phyloP scores from a whole-genome alignment of 2,113 vertebrate genomes.

The Heterochromis multidens region DNA sequence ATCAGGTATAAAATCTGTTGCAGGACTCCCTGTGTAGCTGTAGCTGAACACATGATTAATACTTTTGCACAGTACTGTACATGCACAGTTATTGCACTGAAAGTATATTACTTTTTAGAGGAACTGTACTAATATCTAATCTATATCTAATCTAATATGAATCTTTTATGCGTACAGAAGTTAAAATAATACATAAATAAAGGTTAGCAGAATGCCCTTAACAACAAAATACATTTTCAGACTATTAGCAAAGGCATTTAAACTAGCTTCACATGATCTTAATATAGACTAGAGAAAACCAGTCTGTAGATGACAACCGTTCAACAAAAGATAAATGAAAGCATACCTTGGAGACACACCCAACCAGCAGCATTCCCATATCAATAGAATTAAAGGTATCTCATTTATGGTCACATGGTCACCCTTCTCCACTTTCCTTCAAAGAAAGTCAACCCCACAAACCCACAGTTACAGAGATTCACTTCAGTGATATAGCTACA shows the following conservation, averaged over 20 bases:
- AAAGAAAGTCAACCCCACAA: neutral
- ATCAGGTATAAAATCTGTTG: neutral
- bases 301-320: neutral
- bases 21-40: neutral
- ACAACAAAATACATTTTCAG: neutral
- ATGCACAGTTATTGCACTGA: neutral
- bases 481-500: neutral
- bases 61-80: neutral
- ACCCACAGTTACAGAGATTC: neutral
- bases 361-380: neutral
- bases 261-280: neutral
- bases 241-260: neutral
- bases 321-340: conserved; percentile 1
- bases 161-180: neutral
- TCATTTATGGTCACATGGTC: conserved; percentile 23
- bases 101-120: neutral
- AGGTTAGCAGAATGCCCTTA: neutral
- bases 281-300: neutral
- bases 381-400: neutral
- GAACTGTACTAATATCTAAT: neutral
- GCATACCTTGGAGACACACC: conserved; percentile 26
- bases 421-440: neutral
- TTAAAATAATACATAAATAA: neutral
- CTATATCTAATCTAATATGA: neutral
- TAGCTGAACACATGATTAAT: too few species aligned